Evolutionary conservation across 1,140 invertebrate genomes (phyloP).

Genomic region (Heliothis virescens): DNA sequence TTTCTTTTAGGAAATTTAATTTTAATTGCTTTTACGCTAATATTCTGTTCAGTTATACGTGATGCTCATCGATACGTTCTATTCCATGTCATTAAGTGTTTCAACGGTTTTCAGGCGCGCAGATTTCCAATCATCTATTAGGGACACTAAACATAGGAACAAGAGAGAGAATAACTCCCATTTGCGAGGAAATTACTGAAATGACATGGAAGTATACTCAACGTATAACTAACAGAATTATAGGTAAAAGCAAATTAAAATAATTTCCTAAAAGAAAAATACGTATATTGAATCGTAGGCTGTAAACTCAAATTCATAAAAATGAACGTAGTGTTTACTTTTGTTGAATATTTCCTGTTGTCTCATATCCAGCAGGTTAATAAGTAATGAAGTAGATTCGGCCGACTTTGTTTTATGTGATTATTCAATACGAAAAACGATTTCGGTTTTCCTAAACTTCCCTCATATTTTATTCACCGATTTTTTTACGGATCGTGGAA

Average conservation of each 20-base stretch:
- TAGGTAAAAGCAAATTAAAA: no score
- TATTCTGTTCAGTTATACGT: no score
- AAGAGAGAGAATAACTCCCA: no score
- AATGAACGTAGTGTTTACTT: slow-evolving; percentile 28
- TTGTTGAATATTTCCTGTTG: slow-evolving; percentile 57
- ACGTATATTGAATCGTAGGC: no score
- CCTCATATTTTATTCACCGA: slow-evolving; percentile 85
- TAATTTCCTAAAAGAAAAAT: no score
- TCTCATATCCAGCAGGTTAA: slow-evolving; percentile 79
- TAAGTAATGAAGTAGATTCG: slow-evolving; percentile 84
- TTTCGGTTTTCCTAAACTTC: slow-evolving; percentile 83
- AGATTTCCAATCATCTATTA: slow-evolving; percentile 59
- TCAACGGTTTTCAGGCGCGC: slow-evolving; percentile 55
- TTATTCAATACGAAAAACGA: slow-evolving; percentile 86
- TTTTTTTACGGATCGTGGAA: slow-evolving; percentile 81
- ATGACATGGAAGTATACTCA: slow-evolving; percentile 18
- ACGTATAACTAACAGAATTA: no score
- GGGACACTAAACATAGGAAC: no score
- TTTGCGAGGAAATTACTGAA: slow-evolving; percentile 54
- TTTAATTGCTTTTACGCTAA: no score
- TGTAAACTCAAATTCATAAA: slow-evolving; percentile 4
- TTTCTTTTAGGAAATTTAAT: no score
- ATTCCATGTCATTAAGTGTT: no score
- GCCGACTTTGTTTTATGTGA: slow-evolving; percentile 84
- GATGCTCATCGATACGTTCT: no score